Conservation (phyloP, 2,888 invertebrate genomes). For the Lasiommata megera region DNA sequence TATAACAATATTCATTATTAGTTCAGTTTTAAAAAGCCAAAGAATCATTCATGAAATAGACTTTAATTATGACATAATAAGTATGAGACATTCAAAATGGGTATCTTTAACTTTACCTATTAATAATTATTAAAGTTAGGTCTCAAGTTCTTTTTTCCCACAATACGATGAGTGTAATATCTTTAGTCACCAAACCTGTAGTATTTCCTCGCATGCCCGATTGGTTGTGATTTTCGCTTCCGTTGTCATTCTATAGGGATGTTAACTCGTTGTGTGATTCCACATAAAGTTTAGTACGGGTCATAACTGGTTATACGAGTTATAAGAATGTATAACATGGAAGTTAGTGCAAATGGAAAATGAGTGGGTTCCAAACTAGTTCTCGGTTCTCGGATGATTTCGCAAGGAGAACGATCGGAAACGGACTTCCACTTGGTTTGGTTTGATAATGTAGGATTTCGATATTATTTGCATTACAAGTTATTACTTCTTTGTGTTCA, state of each 20-base stretch:
- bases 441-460: not conserved
- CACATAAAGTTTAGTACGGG: conserved; percentile 21
- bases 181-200: conserved; percentile 12
- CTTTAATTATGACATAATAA: too few species aligned
- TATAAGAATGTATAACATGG: conserved; percentile 34
- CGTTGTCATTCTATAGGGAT: conserved; percentile 23
- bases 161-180: not conserved
- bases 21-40: too few species aligned
- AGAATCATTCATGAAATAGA: too few species aligned
- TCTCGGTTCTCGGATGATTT: conserved; percentile 34
- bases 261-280: conserved; percentile 21
- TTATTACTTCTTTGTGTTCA: not conserved
- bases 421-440: conserved; percentile 15
- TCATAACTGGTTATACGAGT: conserved; percentile 26
- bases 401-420: conserved; percentile 29
- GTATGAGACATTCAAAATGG: too few species aligned
- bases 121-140: too few species aligned
- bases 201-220: not conserved
- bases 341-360: conserved; percentile 36
- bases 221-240: conserved; percentile 23
- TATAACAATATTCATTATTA: too few species aligned
- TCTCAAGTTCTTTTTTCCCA: not conserved
- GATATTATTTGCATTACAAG: not conserved
- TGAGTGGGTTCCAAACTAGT: conserved; percentile 36
- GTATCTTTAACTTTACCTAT: too few species aligned